These are phyloP conservation scores for Tauraco hartlaubi DNA, from an alignment of 2,797 vertebrate species.

Conservation along the genomic window DNA sequence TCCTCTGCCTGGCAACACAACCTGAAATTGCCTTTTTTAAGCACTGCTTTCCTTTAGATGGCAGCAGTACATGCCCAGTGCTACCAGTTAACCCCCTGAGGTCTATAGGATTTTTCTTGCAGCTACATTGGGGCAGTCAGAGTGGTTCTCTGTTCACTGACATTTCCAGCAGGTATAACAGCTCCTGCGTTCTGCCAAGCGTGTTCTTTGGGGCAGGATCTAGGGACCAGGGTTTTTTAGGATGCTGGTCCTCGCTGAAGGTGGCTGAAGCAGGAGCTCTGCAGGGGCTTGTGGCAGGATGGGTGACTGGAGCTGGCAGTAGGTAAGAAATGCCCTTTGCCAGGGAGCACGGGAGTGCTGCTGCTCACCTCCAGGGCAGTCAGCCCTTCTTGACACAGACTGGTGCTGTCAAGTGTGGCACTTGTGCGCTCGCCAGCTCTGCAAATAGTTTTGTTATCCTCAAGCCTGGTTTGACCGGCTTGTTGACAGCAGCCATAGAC, in stretches of 20 bases:
- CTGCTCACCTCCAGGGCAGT: background rate
- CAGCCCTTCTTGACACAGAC: background rate
- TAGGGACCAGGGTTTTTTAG: background rate
- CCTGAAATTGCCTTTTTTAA: background rate
- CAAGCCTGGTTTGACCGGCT: background rate
- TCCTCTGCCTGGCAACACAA: background rate
- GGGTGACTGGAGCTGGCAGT: fast-evolving
- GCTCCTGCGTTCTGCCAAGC: fast-evolving
- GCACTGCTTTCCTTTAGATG: background rate
- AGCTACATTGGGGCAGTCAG: background rate
- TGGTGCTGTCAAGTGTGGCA: background rate
- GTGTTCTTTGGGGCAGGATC: background rate
- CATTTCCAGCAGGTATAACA: background rate
- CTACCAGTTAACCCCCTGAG: background rate
- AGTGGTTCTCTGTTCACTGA: background rate
- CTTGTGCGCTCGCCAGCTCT: background rate
- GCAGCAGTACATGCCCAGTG: background rate
- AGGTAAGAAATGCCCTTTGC: background rate
- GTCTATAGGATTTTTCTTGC: background rate
- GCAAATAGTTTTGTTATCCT: background rate
- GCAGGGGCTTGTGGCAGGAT: background rate
- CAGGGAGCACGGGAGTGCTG: background rate
- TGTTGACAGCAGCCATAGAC: background rate
- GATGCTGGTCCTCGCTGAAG: background rate
- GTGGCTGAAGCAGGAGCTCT: background rate